These are phyloP conservation scores for Xylota sylvarum DNA, from an alignment of 2,888 invertebrate species.

Conservation along the genomic window DNA sequence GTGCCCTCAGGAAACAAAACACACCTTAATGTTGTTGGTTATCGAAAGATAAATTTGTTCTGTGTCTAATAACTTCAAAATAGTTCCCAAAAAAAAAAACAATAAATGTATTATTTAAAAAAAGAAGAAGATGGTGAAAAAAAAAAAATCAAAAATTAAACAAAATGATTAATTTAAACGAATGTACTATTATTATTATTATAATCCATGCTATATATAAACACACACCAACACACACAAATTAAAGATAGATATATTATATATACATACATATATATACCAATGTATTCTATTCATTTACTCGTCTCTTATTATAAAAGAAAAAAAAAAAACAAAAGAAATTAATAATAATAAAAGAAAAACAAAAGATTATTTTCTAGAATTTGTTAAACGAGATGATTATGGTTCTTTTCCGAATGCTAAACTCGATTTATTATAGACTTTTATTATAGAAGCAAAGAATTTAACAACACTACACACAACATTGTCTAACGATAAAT, in stretches of 20 bases:
- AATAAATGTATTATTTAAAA: constrained; percentile 31
- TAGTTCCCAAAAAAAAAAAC: constrained; percentile 58
- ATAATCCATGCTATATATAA: constrained; percentile 66
- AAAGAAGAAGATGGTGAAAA: constrained; percentile 38
- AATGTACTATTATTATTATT: constrained; percentile 71
- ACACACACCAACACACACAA: constrained; percentile 60
- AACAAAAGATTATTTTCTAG: constrained; percentile 47
- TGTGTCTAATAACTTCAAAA: constrained; percentile 48
- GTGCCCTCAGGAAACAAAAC: constrained; percentile 54
- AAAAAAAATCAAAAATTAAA: background rate
- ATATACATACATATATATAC: constrained; percentile 55
- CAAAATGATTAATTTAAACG: constrained; percentile 62
- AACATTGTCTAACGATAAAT: background rate
- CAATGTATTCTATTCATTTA: constrained; percentile 70
- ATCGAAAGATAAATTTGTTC: constrained; percentile 61
- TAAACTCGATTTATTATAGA: constrained; percentile 22
- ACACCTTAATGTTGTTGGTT: constrained; percentile 49
- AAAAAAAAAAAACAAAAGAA: background rate
- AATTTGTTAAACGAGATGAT: constrained; percentile 48
- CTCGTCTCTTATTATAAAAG: constrained; percentile 57
- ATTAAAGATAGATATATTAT: constrained; percentile 68
- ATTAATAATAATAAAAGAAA: constrained; percentile 12
- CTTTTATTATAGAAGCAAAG: constrained; percentile 28
- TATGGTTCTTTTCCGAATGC: constrained; percentile 34
- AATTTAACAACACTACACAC: constrained; percentile 48